These are phyloP conservation scores for Hippocampus guttulatus DNA, from an alignment of 2,113 vertebrate genomes.

Conservation along the genomic window DNA sequence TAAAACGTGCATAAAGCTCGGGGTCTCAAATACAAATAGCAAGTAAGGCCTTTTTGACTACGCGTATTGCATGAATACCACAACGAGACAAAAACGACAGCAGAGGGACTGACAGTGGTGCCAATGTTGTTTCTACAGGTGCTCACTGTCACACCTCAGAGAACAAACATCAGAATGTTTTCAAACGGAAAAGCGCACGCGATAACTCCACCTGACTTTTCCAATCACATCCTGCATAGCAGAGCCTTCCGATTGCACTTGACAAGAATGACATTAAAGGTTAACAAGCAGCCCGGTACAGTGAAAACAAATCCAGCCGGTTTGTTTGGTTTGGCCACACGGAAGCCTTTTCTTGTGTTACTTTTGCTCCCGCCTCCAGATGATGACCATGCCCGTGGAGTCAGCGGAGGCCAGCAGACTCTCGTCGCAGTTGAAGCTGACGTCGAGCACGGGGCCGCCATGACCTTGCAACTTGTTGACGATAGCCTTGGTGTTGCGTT, in stretches of 20 bases:
- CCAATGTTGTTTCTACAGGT: slow-evolving; percentile 31
- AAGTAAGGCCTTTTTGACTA: slow-evolving; percentile 47
- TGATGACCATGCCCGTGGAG: slow-evolving; percentile 88
- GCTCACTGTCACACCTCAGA: slow-evolving; percentile 31
- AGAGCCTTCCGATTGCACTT: slow-evolving; percentile 53
- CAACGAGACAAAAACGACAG: slow-evolving; percentile 43
- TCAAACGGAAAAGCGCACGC: neutral
- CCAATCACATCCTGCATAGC: slow-evolving; percentile 36
- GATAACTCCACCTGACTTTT: slow-evolving; percentile 20
- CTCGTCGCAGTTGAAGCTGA: slow-evolving; percentile 96
- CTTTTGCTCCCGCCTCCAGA: slow-evolving; percentile 92
- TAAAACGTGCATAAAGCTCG: slow-evolving; percentile 48
- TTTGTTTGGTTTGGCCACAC: slow-evolving; percentile 6
- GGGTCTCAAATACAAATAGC: slow-evolving; percentile 46
- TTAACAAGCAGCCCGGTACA: slow-evolving; percentile 40
- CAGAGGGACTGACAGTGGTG: slow-evolving; percentile 41
- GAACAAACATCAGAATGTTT: slow-evolving; percentile 47
- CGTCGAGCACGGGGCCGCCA: slow-evolving; percentile 84
- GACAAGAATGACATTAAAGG: slow-evolving; percentile 41
- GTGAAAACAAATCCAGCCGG: slow-evolving; percentile 37
- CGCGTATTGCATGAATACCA: slow-evolving; percentile 54
- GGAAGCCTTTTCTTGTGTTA: slow-evolving; percentile 59
- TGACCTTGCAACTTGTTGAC: slow-evolving; percentile 94
- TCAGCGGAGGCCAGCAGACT: slow-evolving; percentile 90
- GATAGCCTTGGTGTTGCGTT: slow-evolving; percentile 85